phyloP scores from a whole-genome alignment of 2,888 invertebrate species.

The Eupithecia subumbrata region DNA sequence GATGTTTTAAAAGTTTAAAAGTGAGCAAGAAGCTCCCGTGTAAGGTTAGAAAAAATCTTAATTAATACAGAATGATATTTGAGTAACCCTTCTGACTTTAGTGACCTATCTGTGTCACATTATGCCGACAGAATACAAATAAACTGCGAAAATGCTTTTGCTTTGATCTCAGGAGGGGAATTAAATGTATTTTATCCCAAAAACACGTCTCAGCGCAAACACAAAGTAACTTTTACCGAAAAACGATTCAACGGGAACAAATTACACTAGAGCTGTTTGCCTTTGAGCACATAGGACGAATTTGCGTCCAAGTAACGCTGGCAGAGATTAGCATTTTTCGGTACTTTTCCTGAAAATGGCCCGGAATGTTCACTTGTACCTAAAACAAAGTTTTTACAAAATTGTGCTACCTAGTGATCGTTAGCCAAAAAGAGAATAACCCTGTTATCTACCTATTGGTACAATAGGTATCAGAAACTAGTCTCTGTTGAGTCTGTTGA shows the following conservation, averaged over 20 bases:
- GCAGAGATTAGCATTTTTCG: neutral
- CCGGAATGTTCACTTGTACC: neutral
- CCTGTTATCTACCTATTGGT: neutral
- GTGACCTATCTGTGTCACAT: neutral
- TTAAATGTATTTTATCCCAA: neutral
- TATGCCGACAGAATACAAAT: neutral
- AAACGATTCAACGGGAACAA: conserved; percentile 1
- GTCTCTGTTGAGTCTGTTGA: too few relatives aligned
- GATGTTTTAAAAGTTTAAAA: too few relatives aligned
- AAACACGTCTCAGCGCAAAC: neutral
- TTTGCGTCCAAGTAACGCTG: neutral
- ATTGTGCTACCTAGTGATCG: neutral
- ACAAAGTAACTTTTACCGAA: neutral
- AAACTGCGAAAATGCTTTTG: neutral
- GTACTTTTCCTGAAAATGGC: neutral
- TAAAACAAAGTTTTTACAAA: neutral
- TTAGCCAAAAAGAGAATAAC: neutral
- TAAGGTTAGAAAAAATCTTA: neutral
- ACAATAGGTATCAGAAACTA: too few relatives aligned
- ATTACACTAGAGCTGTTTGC: neutral
- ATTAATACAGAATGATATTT: neutral
- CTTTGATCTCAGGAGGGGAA: neutral
- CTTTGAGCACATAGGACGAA: neutral
- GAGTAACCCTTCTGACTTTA: neutral
- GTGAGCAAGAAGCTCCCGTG: too few relatives aligned